Conservation (phyloP, 2,797 vertebrate species). For the Lycodopsis pacificus region DNA sequence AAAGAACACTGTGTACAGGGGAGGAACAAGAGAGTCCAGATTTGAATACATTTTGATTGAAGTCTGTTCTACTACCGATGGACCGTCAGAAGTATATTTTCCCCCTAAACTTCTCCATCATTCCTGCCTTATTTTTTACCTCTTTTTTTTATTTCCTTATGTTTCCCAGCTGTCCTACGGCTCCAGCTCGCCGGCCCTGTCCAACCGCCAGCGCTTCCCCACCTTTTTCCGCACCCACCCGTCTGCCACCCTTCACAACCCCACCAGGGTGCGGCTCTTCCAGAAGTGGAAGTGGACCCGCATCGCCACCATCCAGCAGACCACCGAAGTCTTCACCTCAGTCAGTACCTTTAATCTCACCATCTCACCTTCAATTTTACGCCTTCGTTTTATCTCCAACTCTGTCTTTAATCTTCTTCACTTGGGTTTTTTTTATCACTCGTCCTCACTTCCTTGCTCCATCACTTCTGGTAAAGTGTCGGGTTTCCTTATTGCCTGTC, state of each 20-base stretch:
- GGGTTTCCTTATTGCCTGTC: conserved; percentile 10
- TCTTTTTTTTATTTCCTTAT: not conserved
- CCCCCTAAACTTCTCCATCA: not conserved
- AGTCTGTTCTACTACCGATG: conserved; percentile 78
- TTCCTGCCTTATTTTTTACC: not conserved
- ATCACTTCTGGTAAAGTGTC: not conserved
- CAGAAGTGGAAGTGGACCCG: conserved; percentile 95
- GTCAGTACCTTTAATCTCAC: conserved; percentile 76
- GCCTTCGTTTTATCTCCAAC: not conserved
- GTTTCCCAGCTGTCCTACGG: conserved; percentile 89
- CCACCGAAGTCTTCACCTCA: conserved; percentile 94
- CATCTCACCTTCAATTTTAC: not conserved
- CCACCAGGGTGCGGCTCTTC: conserved; percentile 92
- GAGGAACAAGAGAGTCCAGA: conserved; percentile 52
- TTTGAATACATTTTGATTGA: conserved; percentile 57
- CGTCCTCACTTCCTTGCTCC: not conserved
- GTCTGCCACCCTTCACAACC: conserved; percentile 93
- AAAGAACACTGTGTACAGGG: conserved; percentile 48
- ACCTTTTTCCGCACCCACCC: conserved; percentile 94
- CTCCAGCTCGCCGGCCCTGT: conserved; percentile 92
- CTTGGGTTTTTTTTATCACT: conserved; percentile 16
- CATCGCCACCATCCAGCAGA: conserved; percentile 96
- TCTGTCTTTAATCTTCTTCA: not conserved
- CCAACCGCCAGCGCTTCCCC: conserved; percentile 93
- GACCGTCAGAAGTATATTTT: conserved; percentile 60